phyloP scores from a whole-genome alignment of 2,113 vertebrate species.

The Stegastes partitus region DNA sequence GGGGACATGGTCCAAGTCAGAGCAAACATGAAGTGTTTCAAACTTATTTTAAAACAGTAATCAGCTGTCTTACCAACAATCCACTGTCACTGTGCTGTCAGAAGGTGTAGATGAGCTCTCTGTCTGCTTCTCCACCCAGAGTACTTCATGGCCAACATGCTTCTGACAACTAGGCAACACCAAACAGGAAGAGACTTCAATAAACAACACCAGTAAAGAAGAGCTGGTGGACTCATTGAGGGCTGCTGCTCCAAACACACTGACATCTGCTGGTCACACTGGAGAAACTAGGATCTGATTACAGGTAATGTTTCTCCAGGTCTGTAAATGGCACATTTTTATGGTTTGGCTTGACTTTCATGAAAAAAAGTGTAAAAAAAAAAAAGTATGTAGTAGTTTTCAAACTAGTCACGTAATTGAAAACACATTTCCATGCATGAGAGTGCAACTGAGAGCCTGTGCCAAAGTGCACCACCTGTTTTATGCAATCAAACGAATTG shows the following conservation, averaged over 20 bases:
- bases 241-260: conserved; percentile 13
- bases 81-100: conserved; percentile 41
- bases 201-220: conserved; percentile 46
- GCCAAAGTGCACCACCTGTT: conserved; percentile 62
- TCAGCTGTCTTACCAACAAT: conserved; percentile 54
- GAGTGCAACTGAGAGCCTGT: conserved; percentile 7
- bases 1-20: not conserved
- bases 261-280: conserved; percentile 68
- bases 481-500: conserved; percentile 45
- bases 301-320: not conserved
- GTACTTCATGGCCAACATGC: conserved; percentile 59
- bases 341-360: not conserved
- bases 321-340: not conserved
- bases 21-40: conserved; percentile 5
- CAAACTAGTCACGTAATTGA: not conserved
- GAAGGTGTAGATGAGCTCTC: conserved; percentile 1
- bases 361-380: not conserved
- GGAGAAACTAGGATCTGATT: conserved; percentile 1
- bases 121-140: conserved; percentile 17
- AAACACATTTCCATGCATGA: not conserved
- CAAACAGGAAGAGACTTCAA: conserved; percentile 75
- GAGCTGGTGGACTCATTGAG: not conserved
- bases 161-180: conserved; percentile 71
- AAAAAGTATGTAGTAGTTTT: not conserved
- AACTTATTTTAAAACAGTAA: not conserved